Evolutionary conservation across 2,888 invertebrate species (phyloP).

Genomic region (Archaeoteleia sp.): DNA sequence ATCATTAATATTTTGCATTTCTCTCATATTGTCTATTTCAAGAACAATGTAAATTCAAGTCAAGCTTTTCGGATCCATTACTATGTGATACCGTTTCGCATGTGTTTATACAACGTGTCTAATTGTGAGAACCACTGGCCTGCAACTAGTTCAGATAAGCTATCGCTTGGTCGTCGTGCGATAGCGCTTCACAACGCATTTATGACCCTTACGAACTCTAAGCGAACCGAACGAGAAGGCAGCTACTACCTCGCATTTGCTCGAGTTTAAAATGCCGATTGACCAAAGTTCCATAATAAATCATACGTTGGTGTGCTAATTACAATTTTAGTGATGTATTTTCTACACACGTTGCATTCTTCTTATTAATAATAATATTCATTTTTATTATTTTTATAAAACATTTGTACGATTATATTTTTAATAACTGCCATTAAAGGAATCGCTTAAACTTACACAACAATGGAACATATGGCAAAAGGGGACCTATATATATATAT

Average conservation of each 20-base stretch:
- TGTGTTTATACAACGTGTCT: conserved; percentile 46
- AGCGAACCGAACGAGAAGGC: conserved; percentile 30
- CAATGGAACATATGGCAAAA: too few relatives aligned
- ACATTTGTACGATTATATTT: too few relatives aligned
- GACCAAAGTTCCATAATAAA: conserved; percentile 8
- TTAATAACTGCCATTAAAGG: conserved; percentile 1
- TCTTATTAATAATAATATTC: not conserved
- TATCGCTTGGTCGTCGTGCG: conserved; percentile 66
- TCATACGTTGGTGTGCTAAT: conserved; percentile 3
- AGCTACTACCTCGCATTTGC: conserved; percentile 36
- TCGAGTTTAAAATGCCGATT: conserved; percentile 19
- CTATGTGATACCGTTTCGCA: conserved; percentile 46
- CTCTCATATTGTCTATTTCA: too few relatives aligned
- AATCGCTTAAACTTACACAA: too few relatives aligned
- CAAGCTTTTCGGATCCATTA: conserved; percentile 32
- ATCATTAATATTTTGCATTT: too few relatives aligned
- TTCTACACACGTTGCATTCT: too few relatives aligned
- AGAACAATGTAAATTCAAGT: too few relatives aligned
- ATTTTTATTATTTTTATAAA: too few relatives aligned
- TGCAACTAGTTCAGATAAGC: conserved; percentile 73
- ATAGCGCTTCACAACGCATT: conserved; percentile 65
- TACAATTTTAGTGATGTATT: conserved; percentile 2
- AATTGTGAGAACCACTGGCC: conserved; percentile 68
- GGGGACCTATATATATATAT: too few relatives aligned
- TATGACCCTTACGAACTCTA: conserved; percentile 49